These are phyloP conservation scores for Leptocoma aspasia DNA, from an alignment of 2,113 vertebrate species.

Conservation along the genomic window DNA sequence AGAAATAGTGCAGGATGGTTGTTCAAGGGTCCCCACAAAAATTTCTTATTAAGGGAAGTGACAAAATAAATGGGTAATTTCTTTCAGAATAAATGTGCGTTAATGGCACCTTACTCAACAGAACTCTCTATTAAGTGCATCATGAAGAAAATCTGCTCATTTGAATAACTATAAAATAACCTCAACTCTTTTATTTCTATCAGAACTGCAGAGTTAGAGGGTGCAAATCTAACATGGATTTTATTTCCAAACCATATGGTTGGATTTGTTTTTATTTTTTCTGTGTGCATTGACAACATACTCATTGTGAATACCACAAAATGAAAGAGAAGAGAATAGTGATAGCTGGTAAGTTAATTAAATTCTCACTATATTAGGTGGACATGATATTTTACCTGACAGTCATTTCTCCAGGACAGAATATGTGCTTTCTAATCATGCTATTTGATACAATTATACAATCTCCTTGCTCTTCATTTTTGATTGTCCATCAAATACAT, in stretches of 20 bases:
- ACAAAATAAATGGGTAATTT: neutral
- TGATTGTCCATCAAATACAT: neutral
- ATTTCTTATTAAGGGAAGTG: neutral
- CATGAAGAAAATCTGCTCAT: neutral
- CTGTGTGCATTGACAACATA: neutral
- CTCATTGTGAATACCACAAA: neutral
- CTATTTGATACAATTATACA: neutral
- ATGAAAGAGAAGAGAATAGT: neutral
- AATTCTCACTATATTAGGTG: neutral
- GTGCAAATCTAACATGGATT: neutral
- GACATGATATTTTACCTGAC: neutral
- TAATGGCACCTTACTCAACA: neutral
- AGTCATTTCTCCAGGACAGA: neutral
- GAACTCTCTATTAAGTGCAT: neutral
- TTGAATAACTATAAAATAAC: neutral
- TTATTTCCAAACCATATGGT: neutral
- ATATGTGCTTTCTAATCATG: neutral
- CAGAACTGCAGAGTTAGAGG: neutral
- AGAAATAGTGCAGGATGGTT: neutral
- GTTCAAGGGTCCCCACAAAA: neutral
- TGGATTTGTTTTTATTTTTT: neutral
- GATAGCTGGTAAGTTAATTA: neutral
- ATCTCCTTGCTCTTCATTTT: neutral
- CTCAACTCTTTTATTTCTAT: neutral
- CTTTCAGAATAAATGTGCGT: neutral